Evolutionary conservation across 2,888 invertebrate genomes (phyloP), one percentile per base, ranked within the genome.

Genomic region (Eudasyphora cyanicolor): DNA sequence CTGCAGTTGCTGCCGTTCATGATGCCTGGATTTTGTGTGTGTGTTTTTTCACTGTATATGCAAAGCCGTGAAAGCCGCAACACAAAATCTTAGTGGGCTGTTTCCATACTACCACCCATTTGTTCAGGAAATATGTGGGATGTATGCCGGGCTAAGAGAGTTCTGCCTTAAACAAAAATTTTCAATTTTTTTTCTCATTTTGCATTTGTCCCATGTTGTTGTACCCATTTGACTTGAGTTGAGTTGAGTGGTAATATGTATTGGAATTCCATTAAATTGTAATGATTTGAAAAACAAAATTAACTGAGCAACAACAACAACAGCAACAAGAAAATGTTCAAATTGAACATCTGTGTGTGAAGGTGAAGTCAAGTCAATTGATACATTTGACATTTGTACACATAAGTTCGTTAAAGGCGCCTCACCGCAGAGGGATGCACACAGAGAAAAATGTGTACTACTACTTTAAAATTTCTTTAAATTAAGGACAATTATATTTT

Each of bases 331-430:
- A 67, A 54, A 64, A 74, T 10, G 0, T 62, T 45, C 60, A 24
- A 67, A 57, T 70, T 57, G 64, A 84, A 84, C 81, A 84, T 81
- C 81, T 84, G 81, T 76, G 64, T 42, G 57, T 27, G 64, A 71
- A 75, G 62, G 49, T 75, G 57, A 83, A 62, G 45, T 45, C 4
- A 35, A 62, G 35, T 19, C 17, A 67, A 77, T 80, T 80, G 32
- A 78, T 78, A 73, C 51, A 75, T 71, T 81, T 79, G 76, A 84
- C 78, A 78, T 81, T 84, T 84, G 81, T 42, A 38, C 78, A 76
- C 21, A 54, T 21, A 21, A 1, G 24, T 57, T 57, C 57, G 29
- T 14, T 57, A 6, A 32, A 14, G 45, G 45, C 45, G 45, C 45
- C 10, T n/a, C n/a, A 8, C 10, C 19, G 57, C 7, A 24, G 35